Percentiles rank a stretch among this genome's conserved stretches.
phyloP scores from a whole-genome alignment of 1,140 invertebrate species.

The Myzus persicae region DNA sequence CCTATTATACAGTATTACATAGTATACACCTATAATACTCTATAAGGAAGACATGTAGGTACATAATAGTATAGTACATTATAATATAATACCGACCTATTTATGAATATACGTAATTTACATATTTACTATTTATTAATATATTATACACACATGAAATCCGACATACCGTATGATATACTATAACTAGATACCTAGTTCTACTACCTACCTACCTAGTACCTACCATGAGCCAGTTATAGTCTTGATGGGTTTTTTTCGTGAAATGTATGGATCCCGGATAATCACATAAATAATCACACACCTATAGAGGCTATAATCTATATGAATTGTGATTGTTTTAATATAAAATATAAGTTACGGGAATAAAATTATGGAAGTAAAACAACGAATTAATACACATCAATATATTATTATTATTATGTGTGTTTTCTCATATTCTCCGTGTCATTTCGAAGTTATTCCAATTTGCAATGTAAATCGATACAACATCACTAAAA shows the following conservation, averaged over 20 bases:
- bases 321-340: background rate
- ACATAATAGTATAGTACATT: no score
- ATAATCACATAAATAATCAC: background rate
- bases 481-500: background rate
- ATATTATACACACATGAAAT: no score
- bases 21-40: no score
- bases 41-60: no score
- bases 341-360: background rate
- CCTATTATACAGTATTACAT: no score
- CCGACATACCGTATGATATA: no score
- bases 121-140: no score
- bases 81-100: no score
- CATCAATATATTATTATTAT: conserved; percentile 3
- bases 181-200: no score
- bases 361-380: background rate
- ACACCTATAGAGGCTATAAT: no score
- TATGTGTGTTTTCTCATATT: background rate
- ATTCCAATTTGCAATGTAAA: background rate
- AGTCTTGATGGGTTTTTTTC: background rate
- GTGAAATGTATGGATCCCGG: background rate
- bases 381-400: background rate
- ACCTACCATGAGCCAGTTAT: background rate
- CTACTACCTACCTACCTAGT: no score
- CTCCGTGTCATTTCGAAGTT: background rate
- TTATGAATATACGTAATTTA: no score